Conservation (phyloP, 2,797 vertebrate species). For the Poliocrania exsul region DNA sequence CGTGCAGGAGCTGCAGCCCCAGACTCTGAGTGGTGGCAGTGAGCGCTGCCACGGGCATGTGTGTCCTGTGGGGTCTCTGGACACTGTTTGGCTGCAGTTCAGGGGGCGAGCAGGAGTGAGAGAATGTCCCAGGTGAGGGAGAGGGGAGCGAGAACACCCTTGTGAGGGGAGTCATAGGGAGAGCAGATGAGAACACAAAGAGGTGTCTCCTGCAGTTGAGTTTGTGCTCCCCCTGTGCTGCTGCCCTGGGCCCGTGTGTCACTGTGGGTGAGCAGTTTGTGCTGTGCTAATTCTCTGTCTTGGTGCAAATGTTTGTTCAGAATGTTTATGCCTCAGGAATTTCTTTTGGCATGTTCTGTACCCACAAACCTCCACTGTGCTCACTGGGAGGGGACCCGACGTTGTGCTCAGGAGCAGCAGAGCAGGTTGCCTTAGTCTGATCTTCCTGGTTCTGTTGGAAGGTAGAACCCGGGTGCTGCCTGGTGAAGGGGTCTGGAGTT, state of each 20-base stretch:
- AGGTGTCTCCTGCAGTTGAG: background rate
- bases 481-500: background rate
- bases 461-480: background rate
- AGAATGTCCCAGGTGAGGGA: background rate
- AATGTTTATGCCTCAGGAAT: background rate
- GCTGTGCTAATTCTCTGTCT: background rate
- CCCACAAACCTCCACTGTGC: fast-evolving
- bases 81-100: background rate
- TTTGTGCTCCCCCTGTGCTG: background rate
- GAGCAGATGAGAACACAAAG: background rate
- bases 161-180: background rate
- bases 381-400: background rate
- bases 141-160: background rate
- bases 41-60: fast-evolving
- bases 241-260: fast-evolving
- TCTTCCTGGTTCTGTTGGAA: background rate
- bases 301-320: background rate
- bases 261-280: fast-evolving
- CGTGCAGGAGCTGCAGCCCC: background rate
- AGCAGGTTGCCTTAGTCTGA: background rate
- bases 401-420: background rate
- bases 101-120: background rate
- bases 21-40: fast-evolving
- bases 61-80: fast-evolving
- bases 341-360: background rate